Conservation (phyloP, 2,113 vertebrate species). For the Holacanthus passer region DNA sequence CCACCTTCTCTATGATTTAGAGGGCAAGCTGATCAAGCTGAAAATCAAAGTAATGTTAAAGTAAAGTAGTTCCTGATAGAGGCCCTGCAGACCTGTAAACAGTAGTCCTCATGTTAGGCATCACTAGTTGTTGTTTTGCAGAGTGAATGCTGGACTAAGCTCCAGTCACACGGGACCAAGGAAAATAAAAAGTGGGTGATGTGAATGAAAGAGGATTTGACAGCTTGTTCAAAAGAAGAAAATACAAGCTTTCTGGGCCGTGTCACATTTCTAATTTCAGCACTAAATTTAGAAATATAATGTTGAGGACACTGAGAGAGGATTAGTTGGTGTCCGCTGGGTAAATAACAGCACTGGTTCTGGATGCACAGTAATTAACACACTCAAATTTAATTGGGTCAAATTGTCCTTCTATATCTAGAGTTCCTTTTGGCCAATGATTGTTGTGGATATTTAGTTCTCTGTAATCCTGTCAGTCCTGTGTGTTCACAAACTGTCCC, state of each 20-base stretch:
- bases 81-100: background rate
- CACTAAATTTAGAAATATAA: slow-evolving; percentile 32
- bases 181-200: slow-evolving; percentile 14
- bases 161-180: slow-evolving; percentile 8
- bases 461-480: slow-evolving; percentile 23
- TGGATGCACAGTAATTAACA: slow-evolving; percentile 34
- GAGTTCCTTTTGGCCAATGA: background rate
- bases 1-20: no score
- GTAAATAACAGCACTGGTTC: slow-evolving; percentile 37
- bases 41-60: background rate
- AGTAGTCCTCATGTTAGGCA: background rate
- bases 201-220: slow-evolving; percentile 44
- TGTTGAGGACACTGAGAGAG: slow-evolving; percentile 31
- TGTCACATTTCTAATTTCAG: slow-evolving; percentile 48
- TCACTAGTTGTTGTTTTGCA: slow-evolving; percentile 12
- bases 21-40: background rate
- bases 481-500: slow-evolving; percentile 28
- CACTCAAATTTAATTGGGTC: slow-evolving; percentile 48
- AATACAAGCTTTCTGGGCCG: slow-evolving; percentile 42
- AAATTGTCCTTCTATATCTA: slow-evolving; percentile 11
- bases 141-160: background rate
- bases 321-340: slow-evolving; percentile 49
- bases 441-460: background rate
- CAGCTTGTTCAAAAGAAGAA: slow-evolving; percentile 22
- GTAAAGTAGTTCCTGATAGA: slow-evolving; percentile 2